Conservation (phyloP, 2,113 vertebrate genomes). For the Chaenogobius annularis region DNA sequence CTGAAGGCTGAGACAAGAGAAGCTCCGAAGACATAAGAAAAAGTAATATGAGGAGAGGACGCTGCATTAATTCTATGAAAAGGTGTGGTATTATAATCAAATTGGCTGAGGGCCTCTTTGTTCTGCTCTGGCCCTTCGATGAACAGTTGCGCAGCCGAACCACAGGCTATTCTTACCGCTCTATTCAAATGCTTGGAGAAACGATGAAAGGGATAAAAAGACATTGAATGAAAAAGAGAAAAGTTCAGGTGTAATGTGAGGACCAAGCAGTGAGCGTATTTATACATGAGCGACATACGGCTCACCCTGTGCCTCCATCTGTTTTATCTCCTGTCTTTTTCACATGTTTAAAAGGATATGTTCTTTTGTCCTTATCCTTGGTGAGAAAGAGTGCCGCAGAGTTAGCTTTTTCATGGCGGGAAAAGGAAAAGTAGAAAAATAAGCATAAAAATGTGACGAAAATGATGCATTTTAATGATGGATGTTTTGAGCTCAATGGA, state of each 20-base stretch:
- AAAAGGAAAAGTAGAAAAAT: not conserved
- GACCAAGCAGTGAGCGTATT: slow-evolving; percentile 35
- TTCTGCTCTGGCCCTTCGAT: slow-evolving; percentile 51
- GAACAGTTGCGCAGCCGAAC: slow-evolving; percentile 30
- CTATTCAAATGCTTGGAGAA: slow-evolving; percentile 57
- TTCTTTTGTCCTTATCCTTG: slow-evolving; percentile 9
- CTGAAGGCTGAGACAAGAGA: slow-evolving; percentile 9
- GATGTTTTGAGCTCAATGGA: not conserved
- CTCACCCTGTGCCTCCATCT: slow-evolving; percentile 22
- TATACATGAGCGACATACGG: slow-evolving; percentile 33
- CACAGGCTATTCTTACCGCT: slow-evolving; percentile 45
- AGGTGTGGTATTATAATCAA: slow-evolving; percentile 69
- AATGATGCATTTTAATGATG: not conserved
- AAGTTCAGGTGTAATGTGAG: slow-evolving; percentile 26
- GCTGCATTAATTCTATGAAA: slow-evolving; percentile 54
- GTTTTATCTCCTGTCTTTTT: not conserved
- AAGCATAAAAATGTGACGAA: not conserved
- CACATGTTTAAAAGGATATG: not conserved
- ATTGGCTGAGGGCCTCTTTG: slow-evolving; percentile 54
- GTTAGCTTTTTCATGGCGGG: not conserved
- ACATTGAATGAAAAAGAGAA: slow-evolving; percentile 9
- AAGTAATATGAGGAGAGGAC: slow-evolving; percentile 30
- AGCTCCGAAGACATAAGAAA: slow-evolving; percentile 4
- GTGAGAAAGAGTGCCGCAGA: slow-evolving; percentile 2
- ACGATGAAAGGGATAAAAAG: slow-evolving; percentile 58